Conservation (phyloP, 2,797 vertebrate genomes). For the Alcedo atthis region DNA sequence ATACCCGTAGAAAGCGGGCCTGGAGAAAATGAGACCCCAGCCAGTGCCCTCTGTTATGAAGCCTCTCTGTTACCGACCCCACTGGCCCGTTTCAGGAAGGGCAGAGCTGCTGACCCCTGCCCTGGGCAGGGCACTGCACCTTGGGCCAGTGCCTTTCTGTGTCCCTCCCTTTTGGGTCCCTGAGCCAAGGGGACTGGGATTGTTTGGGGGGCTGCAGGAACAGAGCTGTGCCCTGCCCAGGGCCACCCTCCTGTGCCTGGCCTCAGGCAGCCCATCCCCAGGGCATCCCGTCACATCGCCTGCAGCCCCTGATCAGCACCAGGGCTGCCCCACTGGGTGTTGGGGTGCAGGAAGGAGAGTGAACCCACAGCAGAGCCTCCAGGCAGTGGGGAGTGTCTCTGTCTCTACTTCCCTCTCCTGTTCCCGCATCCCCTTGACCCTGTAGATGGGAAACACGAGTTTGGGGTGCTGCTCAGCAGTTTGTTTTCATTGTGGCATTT, state of each 20-base stretch:
- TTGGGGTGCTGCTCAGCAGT: not conserved
- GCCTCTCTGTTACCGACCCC: not conserved
- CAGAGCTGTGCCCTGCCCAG: not conserved
- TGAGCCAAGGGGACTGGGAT: rapidly evolving
- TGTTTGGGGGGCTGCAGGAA: not conserved
- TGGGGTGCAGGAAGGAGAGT: not conserved
- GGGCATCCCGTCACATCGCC: rapidly evolving
- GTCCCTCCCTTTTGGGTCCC: rapidly evolving
- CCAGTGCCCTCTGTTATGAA: rapidly evolving
- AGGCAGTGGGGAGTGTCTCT: not conserved
- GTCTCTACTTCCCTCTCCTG: not conserved
- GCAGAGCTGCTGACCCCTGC: not conserved
- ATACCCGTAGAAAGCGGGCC: rapidly evolving
- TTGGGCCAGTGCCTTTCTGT: not conserved
- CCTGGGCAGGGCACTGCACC: rapidly evolving
- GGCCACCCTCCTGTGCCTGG: not conserved
- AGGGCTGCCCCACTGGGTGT: rapidly evolving
- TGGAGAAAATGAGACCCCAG: not conserved
- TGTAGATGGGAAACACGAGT: rapidly evolving
- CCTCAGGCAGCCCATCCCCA: rapidly evolving
- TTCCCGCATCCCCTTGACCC: not conserved
- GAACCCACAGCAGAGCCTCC: not conserved
- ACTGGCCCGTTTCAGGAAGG: not conserved
- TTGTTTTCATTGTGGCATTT: not conserved
- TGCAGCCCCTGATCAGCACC: not conserved